Evolutionary conservation across 2,888 invertebrate genomes (phyloP).

Genomic region (Hirtodrosophila duncani): DNA sequence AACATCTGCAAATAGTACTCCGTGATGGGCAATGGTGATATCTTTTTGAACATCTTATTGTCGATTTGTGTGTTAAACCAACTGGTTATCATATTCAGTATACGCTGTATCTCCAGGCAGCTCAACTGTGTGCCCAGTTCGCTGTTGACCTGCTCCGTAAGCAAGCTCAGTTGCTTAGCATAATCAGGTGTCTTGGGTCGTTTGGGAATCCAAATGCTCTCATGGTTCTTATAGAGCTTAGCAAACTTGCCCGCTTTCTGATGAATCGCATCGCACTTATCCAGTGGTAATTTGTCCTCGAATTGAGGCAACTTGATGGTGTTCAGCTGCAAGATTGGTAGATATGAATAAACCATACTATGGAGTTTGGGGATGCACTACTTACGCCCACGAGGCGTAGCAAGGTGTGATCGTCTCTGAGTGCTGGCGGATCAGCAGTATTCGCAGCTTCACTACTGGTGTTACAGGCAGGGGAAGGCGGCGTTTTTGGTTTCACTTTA

Average conservation of each 20-base stretch:
- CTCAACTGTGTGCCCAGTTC: conserved; percentile 12
- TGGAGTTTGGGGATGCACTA: too few relatives aligned
- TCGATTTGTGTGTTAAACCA: conserved; percentile 46
- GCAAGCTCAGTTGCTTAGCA: conserved; percentile 9
- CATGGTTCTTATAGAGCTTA: conserved; percentile 23
- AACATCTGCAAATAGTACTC: conserved; percentile 48
- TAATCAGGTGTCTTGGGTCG: background rate
- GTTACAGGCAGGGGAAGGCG: too few relatives aligned
- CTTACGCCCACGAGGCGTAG: conserved; percentile 43
- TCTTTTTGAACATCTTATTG: conserved; percentile 41
- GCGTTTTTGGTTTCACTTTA: background rate
- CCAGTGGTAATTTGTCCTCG: conserved; percentile 38
- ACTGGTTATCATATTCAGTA: conserved; percentile 50
- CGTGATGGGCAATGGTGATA: conserved; percentile 4
- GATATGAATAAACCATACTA: too few relatives aligned
- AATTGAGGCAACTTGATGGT: conserved; percentile 27
- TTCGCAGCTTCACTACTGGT: background rate
- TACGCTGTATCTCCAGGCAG: conserved; percentile 45
- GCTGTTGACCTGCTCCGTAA: conserved; percentile 33
- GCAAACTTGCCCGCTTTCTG: conserved; percentile 43
- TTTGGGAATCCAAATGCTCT: conserved; percentile 40
- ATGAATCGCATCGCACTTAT: conserved; percentile 33
- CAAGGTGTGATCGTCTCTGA: conserved; percentile 16
- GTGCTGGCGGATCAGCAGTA: too few relatives aligned
- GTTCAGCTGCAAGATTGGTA: conserved; percentile 47